Percentiles rank a stretch among this genome's conserved stretches.
Conservation (phyloP, 2,888 invertebrate species). For the Phaedon cochleariae region DNA sequence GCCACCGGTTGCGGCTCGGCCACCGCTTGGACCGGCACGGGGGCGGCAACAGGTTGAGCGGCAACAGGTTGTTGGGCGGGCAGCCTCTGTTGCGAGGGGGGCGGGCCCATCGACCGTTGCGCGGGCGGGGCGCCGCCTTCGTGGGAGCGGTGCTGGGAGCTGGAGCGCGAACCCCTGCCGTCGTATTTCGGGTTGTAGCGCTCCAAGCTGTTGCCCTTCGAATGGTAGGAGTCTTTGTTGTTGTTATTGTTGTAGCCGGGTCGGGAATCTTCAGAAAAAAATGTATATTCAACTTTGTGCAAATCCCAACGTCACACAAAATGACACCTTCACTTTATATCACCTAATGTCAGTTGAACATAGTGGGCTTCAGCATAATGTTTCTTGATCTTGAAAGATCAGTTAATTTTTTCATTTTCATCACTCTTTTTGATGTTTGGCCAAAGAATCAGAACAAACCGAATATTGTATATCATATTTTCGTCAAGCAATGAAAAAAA, state of each 20-base stretch:
- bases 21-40: constrained; percentile 36
- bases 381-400: too few species aligned
- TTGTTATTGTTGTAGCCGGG: constrained; percentile 43
- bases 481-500: too few species aligned
- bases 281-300: too few species aligned
- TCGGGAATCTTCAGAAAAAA: constrained; percentile 39
- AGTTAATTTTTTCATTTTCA: too few species aligned
- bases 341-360: too few species aligned
- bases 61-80: constrained; percentile 22
- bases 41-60: constrained; percentile 16
- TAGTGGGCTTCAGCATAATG: too few species aligned
- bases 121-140: constrained; percentile 44
- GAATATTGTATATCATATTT: too few species aligned
- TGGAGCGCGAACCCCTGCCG: constrained; percentile 65
- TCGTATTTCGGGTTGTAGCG: constrained; percentile 55
- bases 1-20: constrained; percentile 8
- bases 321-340: too few species aligned
- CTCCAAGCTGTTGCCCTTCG: constrained; percentile 61
- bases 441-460: too few species aligned
- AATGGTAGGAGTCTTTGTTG: constrained; percentile 56
- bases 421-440: too few species aligned
- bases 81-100: constrained; percentile 18
- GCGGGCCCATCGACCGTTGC: constrained; percentile 41
- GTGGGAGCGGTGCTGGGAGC: constrained; percentile 67
- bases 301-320: too few species aligned